Evolutionary conservation across 2,113 vertebrate genomes (phyloP).

Genomic region (Hippocampus abdominalis): DNA sequence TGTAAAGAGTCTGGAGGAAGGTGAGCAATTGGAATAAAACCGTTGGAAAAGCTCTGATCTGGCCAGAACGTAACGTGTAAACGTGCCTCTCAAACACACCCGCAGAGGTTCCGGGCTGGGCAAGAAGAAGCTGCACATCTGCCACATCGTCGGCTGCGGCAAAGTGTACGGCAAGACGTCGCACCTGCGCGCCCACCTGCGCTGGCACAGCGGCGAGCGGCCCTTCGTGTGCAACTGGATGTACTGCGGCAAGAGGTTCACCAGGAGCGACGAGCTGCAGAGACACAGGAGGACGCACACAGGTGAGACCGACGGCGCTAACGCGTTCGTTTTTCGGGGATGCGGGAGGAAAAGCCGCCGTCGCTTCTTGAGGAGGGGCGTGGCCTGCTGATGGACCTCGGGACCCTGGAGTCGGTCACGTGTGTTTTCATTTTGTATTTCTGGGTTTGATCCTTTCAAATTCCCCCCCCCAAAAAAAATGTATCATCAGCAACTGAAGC

Average conservation of each 20-base stretch:
- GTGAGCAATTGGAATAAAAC: conserved; percentile 54
- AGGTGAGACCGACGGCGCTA: conserved; percentile 72
- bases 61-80: background rate
- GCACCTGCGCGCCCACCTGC: conserved; percentile 94
- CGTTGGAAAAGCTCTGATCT: too few relatives aligned
- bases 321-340: background rate
- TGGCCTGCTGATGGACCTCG: too few relatives aligned
- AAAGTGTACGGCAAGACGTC: conserved; percentile 99
- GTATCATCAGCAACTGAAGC: too few relatives aligned
- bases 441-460: too few relatives aligned
- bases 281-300: conserved; percentile 97
- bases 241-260: conserved; percentile 98
- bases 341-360: too few relatives aligned
- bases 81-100: background rate
- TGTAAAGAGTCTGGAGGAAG: conserved; percentile 98
- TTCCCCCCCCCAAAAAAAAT: too few relatives aligned
- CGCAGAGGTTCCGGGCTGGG: conserved; percentile 90
- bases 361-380: too few relatives aligned
- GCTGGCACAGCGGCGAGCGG: conserved; percentile 98
- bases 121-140: conserved; percentile 99
- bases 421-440: too few relatives aligned
- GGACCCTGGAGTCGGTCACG: too few relatives aligned
- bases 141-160: conserved; percentile 94
- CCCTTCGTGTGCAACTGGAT: conserved; percentile 98
- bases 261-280: conserved; percentile 95